Conservation (phyloP, 92 coral and sea anemone genomes). For the Epizoanthus rinbou region DNA sequence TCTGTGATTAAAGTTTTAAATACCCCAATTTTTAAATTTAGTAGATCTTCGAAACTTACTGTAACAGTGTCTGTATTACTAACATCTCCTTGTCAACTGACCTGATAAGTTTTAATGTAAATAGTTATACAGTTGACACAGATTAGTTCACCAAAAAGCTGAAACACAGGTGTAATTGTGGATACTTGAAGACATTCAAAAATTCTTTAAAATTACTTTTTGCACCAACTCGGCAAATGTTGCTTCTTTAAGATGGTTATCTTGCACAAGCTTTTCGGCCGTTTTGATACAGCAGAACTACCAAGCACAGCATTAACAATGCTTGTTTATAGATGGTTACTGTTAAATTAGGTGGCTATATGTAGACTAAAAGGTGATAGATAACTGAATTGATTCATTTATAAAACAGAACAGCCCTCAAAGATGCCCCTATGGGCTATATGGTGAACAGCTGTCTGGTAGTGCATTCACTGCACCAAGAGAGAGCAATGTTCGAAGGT, state of each 20-base stretch:
- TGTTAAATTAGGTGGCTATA: constrained; percentile 15
- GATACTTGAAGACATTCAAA: constrained; percentile 14
- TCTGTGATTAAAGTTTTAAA: constrained; percentile 13
- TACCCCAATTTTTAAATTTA: constrained; percentile 13
- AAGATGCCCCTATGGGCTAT: constrained; percentile 93
- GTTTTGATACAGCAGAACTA: constrained; percentile 15
- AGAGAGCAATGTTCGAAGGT: constrained; percentile 87
- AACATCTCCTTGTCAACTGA: constrained; percentile 21
- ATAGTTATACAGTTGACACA: constrained; percentile 14
- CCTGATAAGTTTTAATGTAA: constrained; percentile 14
- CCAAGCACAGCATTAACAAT: constrained; percentile 16
- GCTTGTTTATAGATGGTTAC: constrained; percentile 15
- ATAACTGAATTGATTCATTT: neutral
- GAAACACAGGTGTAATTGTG: constrained; percentile 16
- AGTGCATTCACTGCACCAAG: constrained; percentile 91
- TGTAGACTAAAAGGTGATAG: too few relatives aligned
- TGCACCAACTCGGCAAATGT: constrained; percentile 18
- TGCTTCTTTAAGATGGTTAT: constrained; percentile 14
- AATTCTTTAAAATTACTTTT: constrained; percentile 11
- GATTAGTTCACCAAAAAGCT: constrained; percentile 15
- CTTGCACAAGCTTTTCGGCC: constrained; percentile 18
- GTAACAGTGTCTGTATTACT: constrained; percentile 11
- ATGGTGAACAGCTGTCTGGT: constrained; percentile 95
- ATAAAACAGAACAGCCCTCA: constrained; percentile 80
- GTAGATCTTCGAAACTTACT: constrained; percentile 12